Evolutionary conservation across 2,797 vertebrate species (phyloP), one percentile per base, ranked within the genome.

Genomic region (Sebastes vulpes): DNA sequence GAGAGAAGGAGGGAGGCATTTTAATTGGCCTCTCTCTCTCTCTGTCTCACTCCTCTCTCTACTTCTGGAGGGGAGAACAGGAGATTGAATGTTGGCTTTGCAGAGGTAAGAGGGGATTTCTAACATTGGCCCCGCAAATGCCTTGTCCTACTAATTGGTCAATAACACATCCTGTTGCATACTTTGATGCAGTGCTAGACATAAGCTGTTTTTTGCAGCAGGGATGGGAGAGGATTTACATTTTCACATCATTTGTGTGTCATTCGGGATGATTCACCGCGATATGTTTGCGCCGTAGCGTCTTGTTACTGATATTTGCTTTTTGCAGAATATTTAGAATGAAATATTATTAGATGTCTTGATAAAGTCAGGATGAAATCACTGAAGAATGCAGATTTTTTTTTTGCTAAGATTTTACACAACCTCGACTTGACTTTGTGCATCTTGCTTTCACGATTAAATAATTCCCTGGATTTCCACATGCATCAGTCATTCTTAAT

Each of bases 1-100:
- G 87, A 85, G 89, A 92, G 84, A 88, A 84, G 88, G 86, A 93
- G 92, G 94, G 90, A 90, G 89, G 91, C 91, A 91, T 94, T 94
- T 94, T 94, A 94, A 95, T 94, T 95, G 93, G 91, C 84, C 83
- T 70, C 50, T 68, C 59, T 72, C 32, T 35, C 4, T 35, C 50
- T 77, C 54, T 35, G 31, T 61, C 32, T 67, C 65, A 79, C 82
- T 75, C 54, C 52, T 66, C 65, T 67, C 23, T 50, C 48, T 50
- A 46, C 48, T 50, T 50, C 48, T 50, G 18, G 18, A n/a, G 2
- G 60, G 50, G 56, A 78, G 76, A 85, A 69, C 71, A 81, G 26
- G 76, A 87, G 84, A 88, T 71, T 86, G 73, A 82, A 85, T 80
- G 77, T 75, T 87, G 82, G 79, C 82, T 89, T 81, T 66, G 20